Percentiles rank a stretch among this genome's conserved stretches.
These are phyloP conservation scores for Rhadinocentrus ornatus DNA, from an alignment of 2,797 vertebrate genomes.

Conservation along the genomic window DNA sequence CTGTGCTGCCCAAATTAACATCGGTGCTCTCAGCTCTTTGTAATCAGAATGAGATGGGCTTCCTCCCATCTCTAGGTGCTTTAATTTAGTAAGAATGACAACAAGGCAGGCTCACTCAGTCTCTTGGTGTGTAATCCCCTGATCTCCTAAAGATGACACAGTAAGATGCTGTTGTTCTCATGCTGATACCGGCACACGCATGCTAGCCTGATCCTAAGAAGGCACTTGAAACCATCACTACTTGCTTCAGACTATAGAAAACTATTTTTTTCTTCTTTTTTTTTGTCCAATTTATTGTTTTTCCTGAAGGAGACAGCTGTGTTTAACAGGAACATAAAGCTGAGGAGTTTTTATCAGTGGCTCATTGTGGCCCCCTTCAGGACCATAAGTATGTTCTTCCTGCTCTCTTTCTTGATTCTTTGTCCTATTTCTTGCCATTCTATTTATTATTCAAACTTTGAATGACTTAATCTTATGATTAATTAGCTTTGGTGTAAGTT, in stretches of 20 bases:
- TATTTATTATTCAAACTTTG: background rate
- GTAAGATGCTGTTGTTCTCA: slow-evolving; percentile 70
- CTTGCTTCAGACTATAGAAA: slow-evolving; percentile 22
- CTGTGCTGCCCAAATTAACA: slow-evolving; percentile 30
- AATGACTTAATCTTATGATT: background rate
- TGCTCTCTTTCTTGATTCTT: slow-evolving; percentile 28
- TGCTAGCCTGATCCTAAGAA: slow-evolving; percentile 28
- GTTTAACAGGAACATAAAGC: slow-evolving; percentile 47
- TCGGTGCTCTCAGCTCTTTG: slow-evolving; percentile 31
- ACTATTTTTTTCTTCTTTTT: background rate
- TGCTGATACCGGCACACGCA: slow-evolving; percentile 38
- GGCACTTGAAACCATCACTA: slow-evolving; percentile 11
- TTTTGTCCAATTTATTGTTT: slow-evolving; percentile 24
- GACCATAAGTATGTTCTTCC: slow-evolving; percentile 59
- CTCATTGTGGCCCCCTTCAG: slow-evolving; percentile 78
- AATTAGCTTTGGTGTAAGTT: slow-evolving; percentile 7
- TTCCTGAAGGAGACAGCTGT: slow-evolving; percentile 37
- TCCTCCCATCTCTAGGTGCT: slow-evolving; percentile 37
- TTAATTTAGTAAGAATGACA: slow-evolving; percentile 58
- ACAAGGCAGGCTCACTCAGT: slow-evolving; percentile 59
- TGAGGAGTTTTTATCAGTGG: slow-evolving; percentile 59
- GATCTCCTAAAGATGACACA: slow-evolving; percentile 71
- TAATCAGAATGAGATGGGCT: slow-evolving; percentile 36
- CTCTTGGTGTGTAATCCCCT: slow-evolving; percentile 72
- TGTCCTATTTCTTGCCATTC: background rate